Conservation (phyloP, 2,888 invertebrate genomes). For the Sepiola atlantica region DNA sequence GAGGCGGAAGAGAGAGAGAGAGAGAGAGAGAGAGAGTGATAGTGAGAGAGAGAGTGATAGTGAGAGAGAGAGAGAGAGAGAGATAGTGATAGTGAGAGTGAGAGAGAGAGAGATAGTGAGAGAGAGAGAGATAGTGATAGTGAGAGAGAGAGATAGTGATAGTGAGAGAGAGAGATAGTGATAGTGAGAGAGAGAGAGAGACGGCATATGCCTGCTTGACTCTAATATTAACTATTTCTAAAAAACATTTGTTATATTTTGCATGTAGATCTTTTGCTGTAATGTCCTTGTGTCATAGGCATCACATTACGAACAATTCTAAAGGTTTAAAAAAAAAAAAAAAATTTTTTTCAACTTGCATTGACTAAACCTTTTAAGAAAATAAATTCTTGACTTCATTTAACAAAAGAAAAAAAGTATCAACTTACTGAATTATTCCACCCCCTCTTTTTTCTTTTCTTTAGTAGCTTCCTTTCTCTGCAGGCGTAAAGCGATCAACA, state of each 20-base stretch:
- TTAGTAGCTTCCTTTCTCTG: not conserved
- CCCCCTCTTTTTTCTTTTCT: not conserved
- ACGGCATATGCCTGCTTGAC: too few species aligned
- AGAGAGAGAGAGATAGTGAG: too few species aligned
- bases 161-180: too few species aligned
- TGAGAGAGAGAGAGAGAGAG: too few species aligned
- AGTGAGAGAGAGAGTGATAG: too few species aligned
- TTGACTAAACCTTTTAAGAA: not conserved
- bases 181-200: too few species aligned
- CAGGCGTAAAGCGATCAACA: not conserved
- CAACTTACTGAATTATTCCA: not conserved
- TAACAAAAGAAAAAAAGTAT: not conserved
- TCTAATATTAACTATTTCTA: not conserved
- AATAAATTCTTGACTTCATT: not conserved
- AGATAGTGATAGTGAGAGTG: too few species aligned
- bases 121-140: too few species aligned
- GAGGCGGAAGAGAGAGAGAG: too few species aligned
- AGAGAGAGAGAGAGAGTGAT: too few species aligned
- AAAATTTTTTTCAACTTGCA: not conserved
- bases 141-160: too few species aligned
- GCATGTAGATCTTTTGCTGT: not conserved
- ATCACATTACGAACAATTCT: not conserved
- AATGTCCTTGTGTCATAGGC: not conserved
- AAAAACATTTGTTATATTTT: constrained; percentile 15
- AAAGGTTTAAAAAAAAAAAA: too few species aligned